Base-by-base conservation (phyloP, 2,113 vertebrate species). In the Poeciliopsis occidentalis region DNA sequence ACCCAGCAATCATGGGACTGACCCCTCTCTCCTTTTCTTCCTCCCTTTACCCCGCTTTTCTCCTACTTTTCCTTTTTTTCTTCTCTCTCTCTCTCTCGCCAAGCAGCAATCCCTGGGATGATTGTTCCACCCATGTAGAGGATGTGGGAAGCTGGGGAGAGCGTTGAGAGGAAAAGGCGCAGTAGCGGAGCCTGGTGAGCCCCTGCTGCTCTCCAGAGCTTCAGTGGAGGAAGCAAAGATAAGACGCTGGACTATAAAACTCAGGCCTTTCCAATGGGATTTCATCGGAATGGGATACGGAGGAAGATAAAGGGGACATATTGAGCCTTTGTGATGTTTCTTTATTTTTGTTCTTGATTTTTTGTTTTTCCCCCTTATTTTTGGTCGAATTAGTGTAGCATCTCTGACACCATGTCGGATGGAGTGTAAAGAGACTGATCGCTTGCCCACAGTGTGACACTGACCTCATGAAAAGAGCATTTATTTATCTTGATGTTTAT, bases 81-180 rank as follows among this genome's bases (percentile, higher is more conserved):
- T n/a, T 12, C 30, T 31, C 30, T 81, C 75, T 86, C 61, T 78
- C 32, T 84, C 87, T 91, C 90, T 89, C 88, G 94, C 94, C 86
- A 91, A 80, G 81, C 95, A 97, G 97, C 95, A 89, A 97, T 97
- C 95, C 96, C 96, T 89, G 97, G 96, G 94, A 97, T 97, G 96
- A 98, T 98, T 88, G 96, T 97, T 94, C 97, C 97, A 91, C 97
- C 97, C 91, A 97, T 98, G 97, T 97, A 97, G 97, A 97, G 81
- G 82, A 88, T 89, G 88, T 89, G 89, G 90, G 86, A 88, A 82
- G 89, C 86, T 85, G 87, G 24, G 61, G 95, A 95, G 95, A 89
- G 96, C 95, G 95, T 95, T 95, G 94, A 96, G 93, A 84, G 82
- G 78, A 71, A 51, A 90, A 85, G 81, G 81, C 79, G 79, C 84